Conservation (phyloP, 2,888 invertebrate species). For the Aporophyla nigra region DNA sequence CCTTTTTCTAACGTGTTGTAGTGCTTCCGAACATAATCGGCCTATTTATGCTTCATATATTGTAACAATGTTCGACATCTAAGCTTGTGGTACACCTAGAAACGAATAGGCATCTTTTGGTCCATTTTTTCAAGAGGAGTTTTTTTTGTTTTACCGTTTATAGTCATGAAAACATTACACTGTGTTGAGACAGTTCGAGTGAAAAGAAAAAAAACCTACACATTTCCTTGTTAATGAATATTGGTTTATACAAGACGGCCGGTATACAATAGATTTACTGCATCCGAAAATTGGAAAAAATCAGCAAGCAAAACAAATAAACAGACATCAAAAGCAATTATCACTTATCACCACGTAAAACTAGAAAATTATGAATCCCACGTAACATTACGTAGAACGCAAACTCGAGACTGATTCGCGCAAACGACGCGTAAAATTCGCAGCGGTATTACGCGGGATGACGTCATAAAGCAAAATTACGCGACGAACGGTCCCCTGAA, state of each 20-base stretch:
- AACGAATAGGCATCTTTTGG: background rate
- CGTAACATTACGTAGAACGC: slow-evolving; percentile 58
- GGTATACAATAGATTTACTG: background rate
- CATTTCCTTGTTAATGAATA: background rate
- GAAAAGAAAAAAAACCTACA: no score
- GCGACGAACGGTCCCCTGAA: slow-evolving; percentile 67
- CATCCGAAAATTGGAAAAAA: background rate
- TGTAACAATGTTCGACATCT: no score
- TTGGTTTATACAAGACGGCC: background rate
- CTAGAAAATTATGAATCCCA: slow-evolving; percentile 57
- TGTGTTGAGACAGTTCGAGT: no score
- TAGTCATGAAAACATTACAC: background rate
- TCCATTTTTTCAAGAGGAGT: background rate
- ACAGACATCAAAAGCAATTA: slow-evolving; percentile 30
- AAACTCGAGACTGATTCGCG: slow-evolving; percentile 68
- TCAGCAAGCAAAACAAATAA: slow-evolving; percentile 14
- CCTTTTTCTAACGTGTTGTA: background rate
- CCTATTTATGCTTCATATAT: background rate
- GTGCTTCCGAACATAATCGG: background rate
- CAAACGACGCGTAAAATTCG: slow-evolving; percentile 77
- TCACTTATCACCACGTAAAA: slow-evolving; percentile 38
- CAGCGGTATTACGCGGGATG: slow-evolving; percentile 75
- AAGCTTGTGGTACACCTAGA: no score
- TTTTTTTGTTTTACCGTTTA: background rate
- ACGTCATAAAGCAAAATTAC: slow-evolving; percentile 77